A percentile compares a stretch with the other conserved stretches of the same genome.
phyloP scores from a whole-genome alignment of 1,140 invertebrate species.

The Trachymyrmex septentrionalis region DNA sequence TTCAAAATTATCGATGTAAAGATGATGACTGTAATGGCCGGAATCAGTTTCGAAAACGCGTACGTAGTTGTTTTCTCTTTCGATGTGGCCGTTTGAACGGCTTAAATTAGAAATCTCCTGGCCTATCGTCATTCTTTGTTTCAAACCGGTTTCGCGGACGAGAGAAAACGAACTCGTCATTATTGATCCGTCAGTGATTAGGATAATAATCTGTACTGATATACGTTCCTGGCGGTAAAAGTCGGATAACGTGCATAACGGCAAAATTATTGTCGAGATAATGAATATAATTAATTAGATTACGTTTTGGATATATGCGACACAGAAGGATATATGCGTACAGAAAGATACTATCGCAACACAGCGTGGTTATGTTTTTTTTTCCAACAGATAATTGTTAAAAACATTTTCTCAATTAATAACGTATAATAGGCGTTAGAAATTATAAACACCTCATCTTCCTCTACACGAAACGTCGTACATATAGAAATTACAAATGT shows the following conservation, averaged over 20 bases:
- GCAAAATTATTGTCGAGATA: slow-evolving; percentile 28
- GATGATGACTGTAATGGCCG: slow-evolving; percentile 46
- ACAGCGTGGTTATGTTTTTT: background rate
- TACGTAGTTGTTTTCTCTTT: slow-evolving; percentile 68
- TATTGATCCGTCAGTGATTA: slow-evolving; percentile 20
- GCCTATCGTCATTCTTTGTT: slow-evolving; percentile 61
- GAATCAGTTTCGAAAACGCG: slow-evolving; percentile 55
- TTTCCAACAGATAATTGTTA: background rate
- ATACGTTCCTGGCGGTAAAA: background rate
- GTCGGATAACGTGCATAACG: slow-evolving; percentile 4
- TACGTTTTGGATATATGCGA: background rate
- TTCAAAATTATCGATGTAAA: slow-evolving; percentile 53
- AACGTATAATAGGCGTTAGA: no score
- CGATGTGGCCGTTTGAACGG: slow-evolving; percentile 51
- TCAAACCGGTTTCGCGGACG: slow-evolving; percentile 53
- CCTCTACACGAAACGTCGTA: no score
- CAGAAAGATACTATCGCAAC: background rate
- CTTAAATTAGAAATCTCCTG: slow-evolving; percentile 69
- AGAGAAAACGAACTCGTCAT: slow-evolving; percentile 62
- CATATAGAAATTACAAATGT: background rate
- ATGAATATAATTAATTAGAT: slow-evolving; percentile 14
- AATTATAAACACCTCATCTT: no score
- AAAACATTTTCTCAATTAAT: background rate
- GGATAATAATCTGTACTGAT: slow-evolving; percentile 39
- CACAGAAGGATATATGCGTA: no score